Evolutionary conservation across 92 coral and sea anemone species (phyloP), one percentile per base, ranked within the genome.

Genomic region (Virgularia gustaviana): DNA sequence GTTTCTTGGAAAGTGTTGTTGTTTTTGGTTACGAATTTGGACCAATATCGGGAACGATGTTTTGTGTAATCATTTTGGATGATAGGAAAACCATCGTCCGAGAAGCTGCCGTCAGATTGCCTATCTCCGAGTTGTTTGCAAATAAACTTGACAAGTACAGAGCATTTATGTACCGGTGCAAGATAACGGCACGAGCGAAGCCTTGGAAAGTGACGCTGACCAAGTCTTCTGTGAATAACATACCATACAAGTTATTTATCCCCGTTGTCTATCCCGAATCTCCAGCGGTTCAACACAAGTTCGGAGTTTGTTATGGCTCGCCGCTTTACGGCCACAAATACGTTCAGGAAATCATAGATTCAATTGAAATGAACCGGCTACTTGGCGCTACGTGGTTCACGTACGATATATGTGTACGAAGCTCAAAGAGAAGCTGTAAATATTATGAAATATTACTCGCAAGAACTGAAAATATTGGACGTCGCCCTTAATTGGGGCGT

Each of bases 331-430:
- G 62, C 32, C 10, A 19, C 32, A 56, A 56, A 56, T 56, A 56
- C 62, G 62, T 27, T 20, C 62, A 56, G 16, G 31, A 20, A 3
- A 56, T 56, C 12, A 27, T 56, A 37, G 62, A 56, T 20, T 56
- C 62, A 9, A 56, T 56, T 27, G 34, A 56, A 27, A 56, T 56
- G 62, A 56, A 56, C 13, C 27, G 30, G 32, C 9, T 4, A 56
- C 62, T 56, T 1, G 62, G 62, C 4, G 62, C 62, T 19, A 56
- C 62, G 4, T 56, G 62, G 62, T 56, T 56, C 24, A 56, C n/a
- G n/a, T n/a, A n/a, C 62, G 10, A 0, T 56, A 3, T 56, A 56
- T 27, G 34, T 56, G 15, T 56, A 22, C 62, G 62, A 56, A 56
- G 62, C 62, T 0, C 29, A 56, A 8, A 37, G 2, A 3, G 32